phyloP scores from a whole-genome alignment of 1,140 invertebrate species.

The Pissodes strobi region DNA sequence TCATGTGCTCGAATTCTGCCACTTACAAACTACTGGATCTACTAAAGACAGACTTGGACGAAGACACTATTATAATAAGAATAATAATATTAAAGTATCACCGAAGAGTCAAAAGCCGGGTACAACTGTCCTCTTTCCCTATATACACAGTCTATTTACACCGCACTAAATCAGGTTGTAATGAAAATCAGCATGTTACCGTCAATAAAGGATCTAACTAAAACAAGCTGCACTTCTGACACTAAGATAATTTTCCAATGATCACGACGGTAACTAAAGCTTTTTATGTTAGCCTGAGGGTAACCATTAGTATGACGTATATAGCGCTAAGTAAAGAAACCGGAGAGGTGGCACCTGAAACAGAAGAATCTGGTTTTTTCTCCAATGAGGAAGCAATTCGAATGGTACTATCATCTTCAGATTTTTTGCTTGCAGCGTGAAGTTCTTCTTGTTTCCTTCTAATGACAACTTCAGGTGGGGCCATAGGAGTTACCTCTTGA shows the following conservation, averaged over 20 bases:
- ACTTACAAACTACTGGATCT: not conserved
- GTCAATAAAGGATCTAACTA: not conserved
- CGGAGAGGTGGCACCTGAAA: not conserved
- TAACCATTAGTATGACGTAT: not conserved
- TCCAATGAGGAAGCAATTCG: slow-evolving; percentile 40
- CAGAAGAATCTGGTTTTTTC: slow-evolving; percentile 37
- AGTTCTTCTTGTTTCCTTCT: slow-evolving; percentile 21
- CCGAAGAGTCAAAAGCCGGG: not conserved
- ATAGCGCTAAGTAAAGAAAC: not conserved
- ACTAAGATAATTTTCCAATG: too few relatives aligned
- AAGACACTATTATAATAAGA: slow-evolving; percentile 6
- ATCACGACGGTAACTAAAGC: too few relatives aligned
- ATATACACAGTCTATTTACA: slow-evolving; percentile 24
- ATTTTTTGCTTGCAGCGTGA: slow-evolving; percentile 30
- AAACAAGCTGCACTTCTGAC: slow-evolving; percentile 6
- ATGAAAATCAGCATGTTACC: not conserved
- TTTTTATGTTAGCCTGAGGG: slow-evolving; percentile 15
- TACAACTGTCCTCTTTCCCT: not conserved
- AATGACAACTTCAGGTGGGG: slow-evolving; percentile 20
- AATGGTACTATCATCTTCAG: slow-evolving; percentile 38
- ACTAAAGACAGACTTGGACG: slow-evolving; percentile 23
- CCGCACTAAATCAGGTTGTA: slow-evolving; percentile 5
- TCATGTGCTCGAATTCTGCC: not conserved
- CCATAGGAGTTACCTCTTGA: slow-evolving; percentile 50
- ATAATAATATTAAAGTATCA: not conserved